Base-by-base conservation (phyloP, 2,797 vertebrate species). In the Heteromormyrus szaboi region DNA sequence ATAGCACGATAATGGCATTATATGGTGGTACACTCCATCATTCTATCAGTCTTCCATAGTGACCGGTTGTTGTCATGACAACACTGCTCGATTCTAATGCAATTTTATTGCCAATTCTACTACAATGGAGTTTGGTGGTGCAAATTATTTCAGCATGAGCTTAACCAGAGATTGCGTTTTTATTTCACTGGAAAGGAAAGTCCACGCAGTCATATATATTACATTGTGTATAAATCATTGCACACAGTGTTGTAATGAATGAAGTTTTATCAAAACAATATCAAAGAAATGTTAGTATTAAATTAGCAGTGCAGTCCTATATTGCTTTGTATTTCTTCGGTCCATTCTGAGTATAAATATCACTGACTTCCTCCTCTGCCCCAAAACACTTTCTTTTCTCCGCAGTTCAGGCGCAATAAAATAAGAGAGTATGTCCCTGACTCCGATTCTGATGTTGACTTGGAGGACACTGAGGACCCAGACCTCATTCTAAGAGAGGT, bases 401-500 rank as follows among this genome's bases (percentile, higher is more conserved):
- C 29, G 19, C 90, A 96, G 96, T 96, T 97, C 91, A 96, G 90
- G 91, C 93, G 92, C 89, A 95, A 94, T 92, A 96, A 96, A 95
- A 94, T 96, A 89, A 95, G 94, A 81, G 93, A 95, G 1, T 90
- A 72, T 46, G 25, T 89, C 4, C 91, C 92, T 11, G 94, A 94
- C 50, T 96, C 95, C 25, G 95, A 96, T 91, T 96, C 95, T 0
- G 95, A 96, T 88, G 91, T 90, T 33, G 95, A 95, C 68, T 89
- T 84, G 0, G 94, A 92, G 0, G 90, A 93, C 44, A 92, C 90
- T 25, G 93, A 95, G 88, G 92, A 95, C 88, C 91, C 90, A 59
- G 92, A 94, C 8, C 89, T 96, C 79, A 79, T 95, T 90, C 92
- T 95, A 90, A 94, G 96, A 92, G 93, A 95, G 93, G 96, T 96